Evolutionary conservation across 2,888 invertebrate genomes (phyloP).

Genomic region (Galeruca laticollis): DNA sequence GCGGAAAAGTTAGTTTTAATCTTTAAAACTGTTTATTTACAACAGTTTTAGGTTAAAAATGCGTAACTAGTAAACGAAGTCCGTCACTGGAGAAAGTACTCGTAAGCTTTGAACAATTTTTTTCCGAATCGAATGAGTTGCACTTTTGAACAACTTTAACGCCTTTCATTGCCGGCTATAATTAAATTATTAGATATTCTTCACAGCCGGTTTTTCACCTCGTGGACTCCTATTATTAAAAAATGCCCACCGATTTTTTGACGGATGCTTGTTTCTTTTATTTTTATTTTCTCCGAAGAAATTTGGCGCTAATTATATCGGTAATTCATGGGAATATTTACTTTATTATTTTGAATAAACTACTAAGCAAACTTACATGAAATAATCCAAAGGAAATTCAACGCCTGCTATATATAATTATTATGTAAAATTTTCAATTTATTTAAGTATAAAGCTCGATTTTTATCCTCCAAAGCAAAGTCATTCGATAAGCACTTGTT

Average conservation of each 20-base stretch:
- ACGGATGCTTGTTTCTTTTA: conserved; percentile 9
- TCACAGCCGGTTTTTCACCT: conserved; percentile 34
- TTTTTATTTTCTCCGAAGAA: conserved; percentile 23
- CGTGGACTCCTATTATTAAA: conserved; percentile 35
- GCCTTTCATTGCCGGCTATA: conserved; percentile 45
- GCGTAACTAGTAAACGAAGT: not conserved
- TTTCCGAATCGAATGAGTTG: conserved; percentile 43
- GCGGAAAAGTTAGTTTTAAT: too few species aligned
- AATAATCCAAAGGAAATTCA: too few species aligned
- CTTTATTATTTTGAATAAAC: not conserved
- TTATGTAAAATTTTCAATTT: too few species aligned
- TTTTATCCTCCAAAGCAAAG: too few species aligned
- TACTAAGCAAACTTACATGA: too few species aligned
- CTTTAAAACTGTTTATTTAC: not conserved
- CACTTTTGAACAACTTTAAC: conserved; percentile 47
- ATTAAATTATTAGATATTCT: conserved; percentile 50
- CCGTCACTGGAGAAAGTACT: not conserved
- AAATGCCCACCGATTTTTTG: conserved; percentile 17
- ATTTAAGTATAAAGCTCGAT: too few species aligned
- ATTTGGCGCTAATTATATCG: conserved; percentile 24
- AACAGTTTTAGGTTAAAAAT: not conserved
- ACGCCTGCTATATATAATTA: too few species aligned
- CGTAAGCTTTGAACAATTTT: conserved; percentile 25
- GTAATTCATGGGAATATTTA: not conserved
- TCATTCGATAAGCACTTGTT: too few species aligned